Evolutionary conservation across 2,113 vertebrate species (phyloP).

Genomic region (Pachypanchax playfairii): DNA sequence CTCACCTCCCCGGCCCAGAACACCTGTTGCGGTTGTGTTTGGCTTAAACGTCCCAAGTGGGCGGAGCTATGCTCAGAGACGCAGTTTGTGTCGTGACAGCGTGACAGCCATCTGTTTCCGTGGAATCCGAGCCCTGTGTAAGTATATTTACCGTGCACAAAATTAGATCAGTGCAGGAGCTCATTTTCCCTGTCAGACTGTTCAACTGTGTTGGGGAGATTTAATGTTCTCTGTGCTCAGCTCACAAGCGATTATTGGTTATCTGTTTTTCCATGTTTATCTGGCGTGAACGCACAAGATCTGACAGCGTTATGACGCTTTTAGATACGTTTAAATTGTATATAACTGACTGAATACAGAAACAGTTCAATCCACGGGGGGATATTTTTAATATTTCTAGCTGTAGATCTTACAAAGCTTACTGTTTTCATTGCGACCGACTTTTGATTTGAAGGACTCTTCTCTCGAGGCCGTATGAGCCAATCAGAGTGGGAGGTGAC

Average conservation of each 20-base stretch:
- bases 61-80: constrained; percentile 69
- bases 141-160: constrained; percentile 67
- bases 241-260: constrained; percentile 35
- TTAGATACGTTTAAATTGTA: too few species aligned
- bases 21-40: constrained; percentile 74
- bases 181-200: constrained; percentile 9
- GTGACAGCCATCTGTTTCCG: constrained; percentile 62
- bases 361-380: too few species aligned
- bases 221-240: background rate
- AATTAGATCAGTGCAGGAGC: constrained; percentile 49
- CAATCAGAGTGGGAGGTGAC: constrained; percentile 33
- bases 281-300: background rate
- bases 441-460: constrained; percentile 23
- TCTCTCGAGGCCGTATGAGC: constrained; percentile 4
- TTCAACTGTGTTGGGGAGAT: constrained; percentile 16
- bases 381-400: background rate
- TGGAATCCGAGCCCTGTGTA: constrained; percentile 65
- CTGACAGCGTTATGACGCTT: too few species aligned
- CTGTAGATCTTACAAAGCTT: background rate
- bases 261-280: constrained; percentile 2
- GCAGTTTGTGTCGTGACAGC: constrained; percentile 35
- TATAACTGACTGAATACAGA: too few species aligned
- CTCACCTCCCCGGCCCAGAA: background rate
- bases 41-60: constrained; percentile 65
- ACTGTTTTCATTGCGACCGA: background rate